phyloP scores from a whole-genome alignment of 2,888 invertebrate species.

The Alentia gelatinosa region DNA sequence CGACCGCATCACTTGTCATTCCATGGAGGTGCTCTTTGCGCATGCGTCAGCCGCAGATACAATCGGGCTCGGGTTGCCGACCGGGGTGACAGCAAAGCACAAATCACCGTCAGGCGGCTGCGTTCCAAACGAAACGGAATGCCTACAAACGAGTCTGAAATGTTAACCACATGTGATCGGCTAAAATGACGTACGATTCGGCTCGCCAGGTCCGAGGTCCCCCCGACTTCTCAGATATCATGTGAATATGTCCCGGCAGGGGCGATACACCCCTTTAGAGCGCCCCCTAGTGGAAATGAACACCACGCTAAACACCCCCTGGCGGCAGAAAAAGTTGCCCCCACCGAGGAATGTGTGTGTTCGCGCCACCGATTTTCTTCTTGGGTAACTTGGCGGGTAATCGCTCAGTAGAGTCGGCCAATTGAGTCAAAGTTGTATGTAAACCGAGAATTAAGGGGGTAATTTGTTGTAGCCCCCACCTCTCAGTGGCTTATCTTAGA shows the following conservation, averaged over 20 bases:
- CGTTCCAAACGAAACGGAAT: constrained; percentile 26
- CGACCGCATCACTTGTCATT: not conserved
- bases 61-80: not conserved
- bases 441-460: not conserved
- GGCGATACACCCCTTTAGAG: not conserved
- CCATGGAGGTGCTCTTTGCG: not conserved
- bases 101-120: not conserved
- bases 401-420: not conserved
- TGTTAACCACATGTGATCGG: not conserved
- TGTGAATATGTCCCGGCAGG: not conserved
- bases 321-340: not conserved
- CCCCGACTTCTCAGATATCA: not conserved
- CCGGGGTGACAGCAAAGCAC: not conserved
- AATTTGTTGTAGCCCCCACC: not conserved
- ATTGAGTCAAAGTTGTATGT: not conserved
- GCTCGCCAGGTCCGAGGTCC: too few species aligned
- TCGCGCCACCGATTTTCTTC: not conserved
- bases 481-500: too few species aligned
- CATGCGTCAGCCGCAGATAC: not conserved
- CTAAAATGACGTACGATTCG: not conserved
- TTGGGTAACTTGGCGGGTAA: not conserved
- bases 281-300: not conserved
- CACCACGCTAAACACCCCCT: not conserved
- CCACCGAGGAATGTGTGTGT: not conserved
- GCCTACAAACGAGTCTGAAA: constrained; percentile 4